Conservation (phyloP, 2,113 vertebrate genomes). For the Bungarus multicinctus region DNA sequence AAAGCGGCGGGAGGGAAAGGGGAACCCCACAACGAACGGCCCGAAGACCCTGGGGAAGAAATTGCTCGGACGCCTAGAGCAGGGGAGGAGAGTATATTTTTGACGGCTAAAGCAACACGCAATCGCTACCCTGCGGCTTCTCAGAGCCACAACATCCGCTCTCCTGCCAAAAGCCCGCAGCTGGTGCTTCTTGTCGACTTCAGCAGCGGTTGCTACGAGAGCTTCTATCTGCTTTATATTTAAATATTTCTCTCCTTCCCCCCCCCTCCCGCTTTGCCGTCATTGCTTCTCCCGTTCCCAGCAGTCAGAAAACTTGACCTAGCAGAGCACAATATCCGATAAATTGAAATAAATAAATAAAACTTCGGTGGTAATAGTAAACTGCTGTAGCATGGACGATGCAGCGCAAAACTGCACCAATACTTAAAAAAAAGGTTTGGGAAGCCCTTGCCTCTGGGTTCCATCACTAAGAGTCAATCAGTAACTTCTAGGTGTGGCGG, state of each 20-base stretch:
- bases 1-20: rapidly evolving
- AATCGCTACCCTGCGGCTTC: background rate
- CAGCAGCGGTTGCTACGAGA: background rate
- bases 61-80: background rate
- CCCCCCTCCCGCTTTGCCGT: too few relatives aligned
- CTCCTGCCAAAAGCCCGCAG: background rate
- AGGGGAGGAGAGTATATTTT: background rate
- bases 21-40: too few relatives aligned
- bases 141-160: background rate
- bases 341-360: background rate
- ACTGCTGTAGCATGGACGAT: background rate
- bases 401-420: background rate
- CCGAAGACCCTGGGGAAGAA: background rate
- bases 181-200: background rate
- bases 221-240: background rate
- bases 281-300: background rate
- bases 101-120: background rate
- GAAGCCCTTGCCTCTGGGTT: background rate
- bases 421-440: background rate
- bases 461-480: background rate
- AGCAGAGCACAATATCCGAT: background rate
- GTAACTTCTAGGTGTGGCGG: background rate
- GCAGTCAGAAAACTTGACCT: background rate
- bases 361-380: background rate
- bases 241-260: background rate